Conservation (phyloP, 2,888 invertebrate species). For the Pediacus dermestoides region DNA sequence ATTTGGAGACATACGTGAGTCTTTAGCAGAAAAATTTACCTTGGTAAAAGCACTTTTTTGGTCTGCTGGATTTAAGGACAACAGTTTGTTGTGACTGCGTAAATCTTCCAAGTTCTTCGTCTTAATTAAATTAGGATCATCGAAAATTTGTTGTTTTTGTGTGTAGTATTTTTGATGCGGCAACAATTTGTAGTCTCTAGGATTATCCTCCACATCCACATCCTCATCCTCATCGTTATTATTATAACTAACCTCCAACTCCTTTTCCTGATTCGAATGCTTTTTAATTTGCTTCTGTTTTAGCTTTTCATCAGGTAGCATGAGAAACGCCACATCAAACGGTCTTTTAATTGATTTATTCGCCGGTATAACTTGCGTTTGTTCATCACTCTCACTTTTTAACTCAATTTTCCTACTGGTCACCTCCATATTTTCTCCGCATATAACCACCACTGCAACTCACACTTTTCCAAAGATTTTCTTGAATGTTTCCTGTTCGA, state of each 20-base stretch:
- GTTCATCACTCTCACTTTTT: slow-evolving; percentile 49
- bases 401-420: slow-evolving; percentile 44
- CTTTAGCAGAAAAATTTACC: slow-evolving; percentile 54
- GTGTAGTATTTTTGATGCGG: slow-evolving; percentile 37
- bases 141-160: slow-evolving; percentile 58
- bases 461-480: slow-evolving; percentile 12
- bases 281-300: slow-evolving; percentile 57
- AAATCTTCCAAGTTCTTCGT: slow-evolving; percentile 52
- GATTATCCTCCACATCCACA: slow-evolving; percentile 39
- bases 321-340: slow-evolving; percentile 87
- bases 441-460: slow-evolving; percentile 39
- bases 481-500: slow-evolving; percentile 36
- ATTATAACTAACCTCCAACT: slow-evolving; percentile 25
- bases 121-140: slow-evolving; percentile 53
- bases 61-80: slow-evolving; percentile 52
- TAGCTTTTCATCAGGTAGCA: slow-evolving; percentile 81
- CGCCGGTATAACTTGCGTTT: slow-evolving; percentile 37
- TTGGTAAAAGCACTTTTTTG: slow-evolving; percentile 81
- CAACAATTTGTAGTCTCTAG: slow-evolving; percentile 28
- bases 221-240: slow-evolving; percentile 44
- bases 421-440: slow-evolving; percentile 61
- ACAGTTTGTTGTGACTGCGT: slow-evolving; percentile 43
- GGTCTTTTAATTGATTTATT: slow-evolving; percentile 66
- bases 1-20: slow-evolving; percentile 57
- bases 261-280: slow-evolving; percentile 38